Evolutionary conservation across 2,888 invertebrate species (phyloP).

Genomic region (Rhagophthalmus giganteus): DNA sequence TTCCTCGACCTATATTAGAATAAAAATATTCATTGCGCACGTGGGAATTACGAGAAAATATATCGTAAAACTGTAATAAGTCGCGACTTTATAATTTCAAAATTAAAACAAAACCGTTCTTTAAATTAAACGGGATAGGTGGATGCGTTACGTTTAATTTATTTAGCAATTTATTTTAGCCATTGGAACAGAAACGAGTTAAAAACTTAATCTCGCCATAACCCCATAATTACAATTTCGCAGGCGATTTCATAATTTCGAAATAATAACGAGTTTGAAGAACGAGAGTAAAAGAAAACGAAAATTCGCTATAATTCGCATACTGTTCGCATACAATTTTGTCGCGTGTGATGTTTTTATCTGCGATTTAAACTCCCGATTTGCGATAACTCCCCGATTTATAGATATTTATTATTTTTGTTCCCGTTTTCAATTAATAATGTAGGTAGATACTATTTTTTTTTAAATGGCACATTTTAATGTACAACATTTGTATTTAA

Average conservation of each 20-base stretch:
- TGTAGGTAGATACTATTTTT: not conserved
- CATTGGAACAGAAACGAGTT: not conserved
- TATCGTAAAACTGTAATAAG: no score
- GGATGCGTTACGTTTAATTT: not conserved
- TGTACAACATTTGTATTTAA: constrained; percentile 35
- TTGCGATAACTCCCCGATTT: no score
- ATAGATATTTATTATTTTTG: not conserved
- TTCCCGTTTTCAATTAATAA: not conserved
- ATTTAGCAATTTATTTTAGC: not conserved
- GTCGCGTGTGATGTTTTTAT: no score
- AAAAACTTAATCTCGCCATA: constrained; percentile 5
- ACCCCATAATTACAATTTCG: constrained; percentile 10
- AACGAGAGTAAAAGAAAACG: constrained; percentile 5
- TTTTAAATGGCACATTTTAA: constrained; percentile 26
- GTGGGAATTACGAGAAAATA: no score
- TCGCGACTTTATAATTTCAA: not conserved
- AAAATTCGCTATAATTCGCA: constrained; percentile 8
- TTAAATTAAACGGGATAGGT: not conserved
- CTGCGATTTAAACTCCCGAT: no score
- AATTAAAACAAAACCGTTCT: not conserved
- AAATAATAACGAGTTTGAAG: constrained; percentile 4
- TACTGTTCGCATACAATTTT: constrained; percentile 11
- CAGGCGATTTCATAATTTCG: constrained; percentile 12
- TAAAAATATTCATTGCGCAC: no score
- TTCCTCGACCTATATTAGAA: no score